Conservation (phyloP, 2,888 invertebrate species). For the Amiota mariae region DNA sequence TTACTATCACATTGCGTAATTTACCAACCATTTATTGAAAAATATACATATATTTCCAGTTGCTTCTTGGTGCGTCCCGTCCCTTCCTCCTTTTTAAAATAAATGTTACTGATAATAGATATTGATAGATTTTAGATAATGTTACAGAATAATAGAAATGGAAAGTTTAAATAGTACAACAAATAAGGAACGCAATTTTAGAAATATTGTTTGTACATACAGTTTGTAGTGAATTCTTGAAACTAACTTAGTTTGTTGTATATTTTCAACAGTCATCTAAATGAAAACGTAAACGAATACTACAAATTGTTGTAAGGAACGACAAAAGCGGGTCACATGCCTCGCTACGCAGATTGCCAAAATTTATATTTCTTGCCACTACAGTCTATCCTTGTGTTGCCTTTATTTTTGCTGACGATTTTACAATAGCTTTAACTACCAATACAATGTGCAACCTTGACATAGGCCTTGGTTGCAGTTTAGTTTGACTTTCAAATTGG, state of each 20-base stretch:
- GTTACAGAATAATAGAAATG: no score
- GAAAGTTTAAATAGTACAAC: no score
- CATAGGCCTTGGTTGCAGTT: constrained; percentile 45
- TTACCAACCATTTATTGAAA: no score
- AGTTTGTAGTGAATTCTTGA: neutral
- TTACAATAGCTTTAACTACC: constrained; percentile 9
- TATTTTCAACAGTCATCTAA: neutral
- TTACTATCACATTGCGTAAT: no score
- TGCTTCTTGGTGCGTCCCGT: no score
- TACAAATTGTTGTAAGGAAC: constrained; percentile 6
- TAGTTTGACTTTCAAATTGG: constrained; percentile 31
- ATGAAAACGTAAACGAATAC: neutral
- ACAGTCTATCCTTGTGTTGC: neutral
- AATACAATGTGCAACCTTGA: constrained; percentile 45
- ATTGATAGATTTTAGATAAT: no score
- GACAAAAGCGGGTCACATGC: constrained; percentile 8
- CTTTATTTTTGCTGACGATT: neutral
- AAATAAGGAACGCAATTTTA: no score
- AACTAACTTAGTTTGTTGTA: neutral
- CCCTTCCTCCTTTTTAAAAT: no score
- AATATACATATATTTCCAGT: no score
- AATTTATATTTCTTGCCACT: neutral
- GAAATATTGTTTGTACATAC: neutral
- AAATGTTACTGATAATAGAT: no score
- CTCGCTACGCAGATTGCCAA: neutral